Percentiles rank a stretch among this genome's conserved stretches.
Evolutionary conservation across 1,140 invertebrate species (phyloP).

Genomic region (Eufriesea mexicana): DNA sequence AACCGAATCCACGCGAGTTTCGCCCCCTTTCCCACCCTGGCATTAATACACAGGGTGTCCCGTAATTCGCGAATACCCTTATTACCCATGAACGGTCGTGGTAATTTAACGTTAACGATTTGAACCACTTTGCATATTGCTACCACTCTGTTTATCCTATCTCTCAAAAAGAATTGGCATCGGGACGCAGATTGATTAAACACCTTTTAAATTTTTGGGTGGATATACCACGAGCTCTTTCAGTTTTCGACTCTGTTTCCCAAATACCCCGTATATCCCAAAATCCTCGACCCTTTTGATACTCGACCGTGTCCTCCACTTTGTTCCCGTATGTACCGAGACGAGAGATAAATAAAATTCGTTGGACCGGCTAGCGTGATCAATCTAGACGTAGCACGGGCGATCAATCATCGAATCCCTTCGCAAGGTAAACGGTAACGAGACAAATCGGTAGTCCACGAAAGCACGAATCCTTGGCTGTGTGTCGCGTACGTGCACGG

Average conservation of each 20-base stretch:
- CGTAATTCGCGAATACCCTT: too few relatives aligned
- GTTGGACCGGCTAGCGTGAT: background rate
- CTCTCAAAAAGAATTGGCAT: too few relatives aligned
- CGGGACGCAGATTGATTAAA: too few relatives aligned
- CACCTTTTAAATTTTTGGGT: too few relatives aligned
- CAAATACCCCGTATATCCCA: background rate
- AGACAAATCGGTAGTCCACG: slow-evolving; percentile 54
- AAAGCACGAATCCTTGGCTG: background rate
- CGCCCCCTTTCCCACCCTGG: too few relatives aligned
- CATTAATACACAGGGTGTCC: background rate
- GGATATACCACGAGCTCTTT: too few relatives aligned
- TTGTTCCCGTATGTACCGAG: background rate
- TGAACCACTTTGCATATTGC: too few relatives aligned
- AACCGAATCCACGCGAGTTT: background rate
- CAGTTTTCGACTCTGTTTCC: too few relatives aligned
- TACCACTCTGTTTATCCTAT: too few relatives aligned
- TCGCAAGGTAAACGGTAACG: slow-evolving; percentile 23
- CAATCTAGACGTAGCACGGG: slow-evolving; percentile 7
- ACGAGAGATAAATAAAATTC: background rate
- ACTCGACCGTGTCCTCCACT: background rate
- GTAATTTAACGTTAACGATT: too few relatives aligned
- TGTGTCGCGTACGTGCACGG: background rate
- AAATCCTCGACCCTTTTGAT: background rate
- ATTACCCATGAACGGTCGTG: too few relatives aligned
- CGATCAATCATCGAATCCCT: slow-evolving; percentile 66